Base-by-base conservation (phyloP, 2,113 vertebrate species). In the Poeciliopsis prolifica region DNA sequence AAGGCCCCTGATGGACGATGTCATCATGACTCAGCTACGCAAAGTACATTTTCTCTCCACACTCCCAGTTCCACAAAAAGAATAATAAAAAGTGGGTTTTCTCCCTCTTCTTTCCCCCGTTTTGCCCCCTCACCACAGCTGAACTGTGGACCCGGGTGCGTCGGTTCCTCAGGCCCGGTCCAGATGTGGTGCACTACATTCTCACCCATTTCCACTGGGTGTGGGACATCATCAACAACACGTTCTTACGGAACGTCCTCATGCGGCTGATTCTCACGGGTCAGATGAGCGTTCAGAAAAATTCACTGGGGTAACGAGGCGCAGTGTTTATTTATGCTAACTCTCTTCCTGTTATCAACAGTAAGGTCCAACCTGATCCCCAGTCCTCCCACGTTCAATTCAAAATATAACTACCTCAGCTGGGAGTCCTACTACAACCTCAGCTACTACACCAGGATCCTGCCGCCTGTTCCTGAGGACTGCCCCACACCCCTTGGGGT, bases 361-460 rank as follows among this genome's bases (percentile, higher is more conserved):
- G 98, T 89, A 24, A 95, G 98, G 22, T 88, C 96, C 85, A 96
- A 92, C 70, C 92, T 97, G 44, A 96, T 99, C 76, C 97, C 98
- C 70, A 98, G 93, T 42, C 98, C 98, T 22, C 98, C 97, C 1
- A 99, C 97, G 6, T 99, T 93, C 92, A 99, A 99, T 88, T 94
- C 94, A 0, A 95, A 94, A 1, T 94, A 99, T 0, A 90, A 90
- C 74, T 99, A 99, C 92, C 91, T 99, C 90, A 98, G 92, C 93
- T 99, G 98, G 98, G 98, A 99, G 72, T 92, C 97, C 26, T 98
- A 97, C 68, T 93, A 94, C 86, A 99, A 99, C 0, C 87, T 95
- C 78, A 99, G 95, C 87, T 99, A 98, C 51, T 99, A 96, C 86
- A 99, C 98, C 1, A 95, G 97, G 0, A 0, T 99, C 40, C 95